These are phyloP conservation scores for Chinchilla lanigera DNA, from an alignment of 2,113 vertebrate species.

Conservation along the genomic window DNA sequence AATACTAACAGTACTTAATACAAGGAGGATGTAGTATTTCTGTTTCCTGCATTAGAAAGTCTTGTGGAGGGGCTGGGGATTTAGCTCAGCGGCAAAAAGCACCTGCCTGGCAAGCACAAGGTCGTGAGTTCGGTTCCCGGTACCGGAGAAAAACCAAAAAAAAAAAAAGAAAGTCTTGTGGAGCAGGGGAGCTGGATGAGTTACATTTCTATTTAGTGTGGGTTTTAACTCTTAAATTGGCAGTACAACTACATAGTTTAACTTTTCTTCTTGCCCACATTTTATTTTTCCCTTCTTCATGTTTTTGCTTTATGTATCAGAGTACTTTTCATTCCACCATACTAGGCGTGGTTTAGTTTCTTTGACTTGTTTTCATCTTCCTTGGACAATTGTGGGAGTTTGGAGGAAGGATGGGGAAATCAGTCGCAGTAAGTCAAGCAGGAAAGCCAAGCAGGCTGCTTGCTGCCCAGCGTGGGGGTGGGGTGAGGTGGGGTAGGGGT, in stretches of 20 bases:
- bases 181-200: background rate
- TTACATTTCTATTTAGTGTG: background rate
- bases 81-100: too few relatives aligned
- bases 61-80: too few relatives aligned
- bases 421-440: background rate
- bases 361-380: conserved; percentile 29
- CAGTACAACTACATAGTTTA: background rate
- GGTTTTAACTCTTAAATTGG: background rate
- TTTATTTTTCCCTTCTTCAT: background rate
- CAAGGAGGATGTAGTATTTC: background rate
- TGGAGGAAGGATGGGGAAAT: background rate
- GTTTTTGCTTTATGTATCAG: background rate
- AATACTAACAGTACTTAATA: conserved; percentile 3
- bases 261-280: background rate
- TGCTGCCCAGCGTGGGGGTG: background rate
- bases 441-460: background rate
- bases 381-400: background rate
- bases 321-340: background rate
- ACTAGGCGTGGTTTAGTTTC: background rate
- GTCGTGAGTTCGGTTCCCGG: too few relatives aligned
- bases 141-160: too few relatives aligned
- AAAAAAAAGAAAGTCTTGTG: background rate
- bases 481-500: background rate
- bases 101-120: too few relatives aligned
- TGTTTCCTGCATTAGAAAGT: background rate